Evolutionary conservation across 2,888 invertebrate genomes (phyloP), one percentile per base, ranked within the genome.

Genomic region (Branchinecta sandiegonensis): DNA sequence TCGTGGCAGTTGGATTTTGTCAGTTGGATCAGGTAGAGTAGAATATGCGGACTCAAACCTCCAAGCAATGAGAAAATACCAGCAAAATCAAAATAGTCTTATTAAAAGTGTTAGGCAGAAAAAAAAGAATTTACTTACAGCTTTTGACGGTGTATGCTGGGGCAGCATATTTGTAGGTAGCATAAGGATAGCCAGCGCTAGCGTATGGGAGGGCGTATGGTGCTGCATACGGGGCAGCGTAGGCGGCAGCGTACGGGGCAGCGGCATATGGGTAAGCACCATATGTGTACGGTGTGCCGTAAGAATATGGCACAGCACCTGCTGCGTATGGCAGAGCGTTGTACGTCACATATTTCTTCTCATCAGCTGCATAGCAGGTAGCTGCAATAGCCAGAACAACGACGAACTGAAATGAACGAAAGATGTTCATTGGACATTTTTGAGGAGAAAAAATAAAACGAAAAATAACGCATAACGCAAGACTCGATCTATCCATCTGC

Each of bases 141-240:
- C 63, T 56, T 56, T 23, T 56, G 23, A 56, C 63, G n/a, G 63
- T 56, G 23, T 56, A 56, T 9, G 63, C 10, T 56, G 63, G 63
- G 10, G 63, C 63, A 23, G 63, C n/a, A 56, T 17, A 56, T 2
- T 23, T 56, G 63, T 56, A 56, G 63, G 14, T 56, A 56, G 63
- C 23, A 56, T 56, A 56, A 17, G 14, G 14, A 56, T 56, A 56
- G 37, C 37, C 37, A 37, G 37, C 37, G 37, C 37, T 37, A 10
- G 63, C 9, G 63, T 56, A 56, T 17, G 63, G 63, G 23, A 56
- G 63, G 37, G 63, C 9, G 63, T 56, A 56, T 8, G 63, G 63
- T 8, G 23, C 8, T 37, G 37, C 37, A 5, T 37, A 37, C 5
- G 37, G 37, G 2, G 37, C 6, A 3, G 37, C 37, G 5, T 37